Evolutionary conservation across 2,113 vertebrate species (phyloP), one percentile per base, ranked within the genome.

Genomic region (Apteryx owenii): DNA sequence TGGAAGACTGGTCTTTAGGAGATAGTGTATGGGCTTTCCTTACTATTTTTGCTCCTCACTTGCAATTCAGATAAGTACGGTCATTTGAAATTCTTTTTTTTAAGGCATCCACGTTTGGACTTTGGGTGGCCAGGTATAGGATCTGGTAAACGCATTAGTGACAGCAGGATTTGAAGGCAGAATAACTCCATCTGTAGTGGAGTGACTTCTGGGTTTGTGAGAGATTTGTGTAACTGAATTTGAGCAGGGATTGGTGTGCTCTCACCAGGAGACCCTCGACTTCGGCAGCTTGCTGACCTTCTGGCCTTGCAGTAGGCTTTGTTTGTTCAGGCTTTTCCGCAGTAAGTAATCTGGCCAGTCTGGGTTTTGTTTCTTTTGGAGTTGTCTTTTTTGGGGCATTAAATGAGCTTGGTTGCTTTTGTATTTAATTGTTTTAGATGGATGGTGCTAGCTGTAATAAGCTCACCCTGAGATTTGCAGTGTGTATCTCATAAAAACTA

Each of bases 241-340:
- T 15, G 66, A 42, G 75, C 17, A 17, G 42, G 69, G 60, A 29
- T 46, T 3, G 9, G n/a, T 54, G 44, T 72, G 61, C 10, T 62
- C 48, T 48, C 2, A 1, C 25, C 28, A 17, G 64, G 88, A 79
- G 82, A 50, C 82, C 64, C 53, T 70, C 75, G 70, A 33, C 78
- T 87, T 73, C 51, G 12, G 58, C 82, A 87, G 81, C 86, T 70
- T 50, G 58, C 88, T 94, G 88, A 85, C 93, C 80, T 89, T 48
- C 31, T 92, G 93, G 78, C 76, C 80, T 76, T 4, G 0, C 60
- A 44, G 48, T 46, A 76, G 73, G 26, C 33, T 89, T 87, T 95
- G 79, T 96, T 96, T 96, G 88, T 83, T 92, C 85, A 95, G 84
- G 58, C 86, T 81, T 83, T 86, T 88, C 77, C 78, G 8, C 58